A percentile compares a stretch with the other conserved stretches of the same genome.
Evolutionary conservation across 2,113 vertebrate species (phyloP).

Genomic region (Gracilinanus agilis): DNA sequence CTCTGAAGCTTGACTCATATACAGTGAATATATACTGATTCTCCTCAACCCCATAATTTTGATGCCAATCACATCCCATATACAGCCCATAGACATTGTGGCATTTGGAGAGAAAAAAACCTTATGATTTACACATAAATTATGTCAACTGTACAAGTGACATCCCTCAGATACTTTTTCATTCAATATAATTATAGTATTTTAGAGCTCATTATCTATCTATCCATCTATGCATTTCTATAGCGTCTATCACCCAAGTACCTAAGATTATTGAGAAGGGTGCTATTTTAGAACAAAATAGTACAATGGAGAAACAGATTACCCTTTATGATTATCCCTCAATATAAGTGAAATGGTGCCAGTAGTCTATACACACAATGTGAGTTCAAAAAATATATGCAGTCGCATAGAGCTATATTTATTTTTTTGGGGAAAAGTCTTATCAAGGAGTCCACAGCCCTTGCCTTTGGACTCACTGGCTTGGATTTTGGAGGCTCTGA

Average conservation of each 20-base stretch:
- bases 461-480: not conserved
- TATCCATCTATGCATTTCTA: conserved; percentile 22
- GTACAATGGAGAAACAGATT: not conserved
- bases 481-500: not conserved
- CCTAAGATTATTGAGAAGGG: not conserved
- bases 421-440: not conserved
- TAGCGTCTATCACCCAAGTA: not conserved
- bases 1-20: conserved; percentile 47
- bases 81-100: conserved; percentile 25
- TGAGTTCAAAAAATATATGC: not conserved
- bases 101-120: not conserved
- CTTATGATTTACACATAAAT: conserved; percentile 45
- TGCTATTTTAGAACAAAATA: conserved; percentile 40
- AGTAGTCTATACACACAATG: not conserved
- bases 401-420: not conserved
- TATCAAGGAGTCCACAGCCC: not conserved
- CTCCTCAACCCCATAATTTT: conserved; percentile 52
- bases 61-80: conserved; percentile 53
- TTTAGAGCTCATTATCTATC: not conserved
- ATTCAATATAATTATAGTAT: conserved; percentile 31
- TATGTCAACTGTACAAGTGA: not conserved
- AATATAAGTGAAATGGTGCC: conserved; percentile 4
- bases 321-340: conserved; percentile 17
- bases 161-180: conserved; percentile 22
- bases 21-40: conserved; percentile 56